These are phyloP conservation scores for Tangara arthus DNA, from an alignment of 2,797 vertebrate genomes.

Conservation along the genomic window DNA sequence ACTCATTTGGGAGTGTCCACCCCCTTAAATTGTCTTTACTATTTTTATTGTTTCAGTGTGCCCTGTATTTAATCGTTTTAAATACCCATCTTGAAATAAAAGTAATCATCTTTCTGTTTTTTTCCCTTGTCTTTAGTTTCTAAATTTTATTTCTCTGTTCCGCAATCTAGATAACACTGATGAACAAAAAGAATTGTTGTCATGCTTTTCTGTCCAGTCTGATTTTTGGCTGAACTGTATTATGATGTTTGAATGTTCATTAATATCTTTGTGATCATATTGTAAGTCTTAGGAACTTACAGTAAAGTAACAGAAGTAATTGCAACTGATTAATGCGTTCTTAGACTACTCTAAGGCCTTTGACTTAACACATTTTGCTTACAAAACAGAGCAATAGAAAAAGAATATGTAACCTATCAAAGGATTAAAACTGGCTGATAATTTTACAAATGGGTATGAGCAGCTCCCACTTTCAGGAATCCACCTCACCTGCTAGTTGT, in stretches of 20 bases:
- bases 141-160: not conserved
- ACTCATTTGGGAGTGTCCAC: not conserved
- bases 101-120: not conserved
- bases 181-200: not conserved
- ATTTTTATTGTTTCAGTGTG: not conserved
- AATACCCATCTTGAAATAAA: not conserved
- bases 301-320: not conserved
- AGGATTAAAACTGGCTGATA: not conserved
- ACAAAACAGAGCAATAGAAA: not conserved
- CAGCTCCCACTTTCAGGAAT: not conserved
- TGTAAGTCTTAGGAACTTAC: not conserved
- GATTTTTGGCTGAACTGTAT: not conserved
- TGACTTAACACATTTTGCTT: not conserved
- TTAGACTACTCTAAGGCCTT: not conserved
- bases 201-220: not conserved
- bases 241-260: not conserved
- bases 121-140: not conserved
- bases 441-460: not conserved
- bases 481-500: not conserved
- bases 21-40: not conserved
- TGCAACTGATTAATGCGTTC: not conserved
- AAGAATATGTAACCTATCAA: not conserved
- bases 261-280: not conserved
- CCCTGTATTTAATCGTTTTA: not conserved
- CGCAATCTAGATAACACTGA: not conserved